Evolutionary conservation across 2,888 invertebrate species (phyloP).

Genomic region (Lasioglossum villosulum): DNA sequence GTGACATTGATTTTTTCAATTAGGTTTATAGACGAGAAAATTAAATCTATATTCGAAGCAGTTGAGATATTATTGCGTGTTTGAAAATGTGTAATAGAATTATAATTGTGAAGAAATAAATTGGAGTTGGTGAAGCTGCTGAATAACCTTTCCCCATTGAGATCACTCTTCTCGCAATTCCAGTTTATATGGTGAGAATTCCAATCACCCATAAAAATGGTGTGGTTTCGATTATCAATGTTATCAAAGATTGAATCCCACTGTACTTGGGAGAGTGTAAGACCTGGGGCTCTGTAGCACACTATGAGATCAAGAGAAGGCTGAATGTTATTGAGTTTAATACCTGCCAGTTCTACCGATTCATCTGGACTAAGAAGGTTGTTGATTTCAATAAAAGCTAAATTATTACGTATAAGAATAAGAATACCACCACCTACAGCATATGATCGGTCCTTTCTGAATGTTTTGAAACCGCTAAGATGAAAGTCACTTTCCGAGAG

Average conservation of each 20-base stretch:
- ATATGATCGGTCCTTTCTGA: constrained; percentile 8
- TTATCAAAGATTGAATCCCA: constrained; percentile 9
- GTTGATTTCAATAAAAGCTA: constrained; percentile 7
- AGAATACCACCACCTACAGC: constrained; percentile 4
- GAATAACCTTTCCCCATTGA: too few species aligned
- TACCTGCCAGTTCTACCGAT: not conserved
- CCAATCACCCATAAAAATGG: constrained; percentile 18
- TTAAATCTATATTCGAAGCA: too few species aligned
- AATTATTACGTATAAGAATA: constrained; percentile 12
- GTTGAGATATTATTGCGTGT: too few species aligned
- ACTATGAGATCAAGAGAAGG: not conserved
- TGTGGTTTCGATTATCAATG: not conserved
- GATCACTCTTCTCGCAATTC: too few species aligned
- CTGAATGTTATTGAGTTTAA: not conserved
- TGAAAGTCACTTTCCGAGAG: not conserved
- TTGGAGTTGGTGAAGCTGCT: too few species aligned
- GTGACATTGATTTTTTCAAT: too few species aligned
- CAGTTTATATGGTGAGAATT: not conserved
- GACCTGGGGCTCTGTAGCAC: constrained; percentile 4
- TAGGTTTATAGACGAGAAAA: too few species aligned
- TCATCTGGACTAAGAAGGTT: not conserved
- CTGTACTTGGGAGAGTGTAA: not conserved
- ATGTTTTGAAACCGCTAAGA: not conserved
- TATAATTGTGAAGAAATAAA: too few species aligned
- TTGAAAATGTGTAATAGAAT: too few species aligned